phyloP scores from a whole-genome alignment of 23 tunicate species.

The Ciona savignyi region DNA sequence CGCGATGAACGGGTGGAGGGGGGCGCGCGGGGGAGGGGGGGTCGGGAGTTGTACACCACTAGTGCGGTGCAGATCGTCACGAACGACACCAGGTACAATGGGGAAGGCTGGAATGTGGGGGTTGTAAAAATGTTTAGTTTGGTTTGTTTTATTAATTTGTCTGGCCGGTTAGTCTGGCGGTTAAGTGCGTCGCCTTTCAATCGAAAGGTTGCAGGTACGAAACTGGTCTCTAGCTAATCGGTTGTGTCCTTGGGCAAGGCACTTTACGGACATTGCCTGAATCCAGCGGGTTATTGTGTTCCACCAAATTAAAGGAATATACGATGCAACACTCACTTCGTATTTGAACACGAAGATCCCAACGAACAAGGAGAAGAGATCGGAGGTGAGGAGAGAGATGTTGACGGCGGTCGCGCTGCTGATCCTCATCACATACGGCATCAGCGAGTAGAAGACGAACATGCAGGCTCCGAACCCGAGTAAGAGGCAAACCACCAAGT shows the following conservation, averaged over 20 bases:
- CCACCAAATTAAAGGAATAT: background rate
- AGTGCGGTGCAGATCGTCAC: constrained; percentile 54
- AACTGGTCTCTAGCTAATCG: background rate
- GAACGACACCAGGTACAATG: constrained; percentile 75
- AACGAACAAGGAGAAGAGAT: constrained; percentile 69
- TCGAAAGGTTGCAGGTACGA: background rate
- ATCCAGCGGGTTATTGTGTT: no score
- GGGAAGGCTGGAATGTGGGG: constrained; percentile 45
- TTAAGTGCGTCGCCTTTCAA: background rate
- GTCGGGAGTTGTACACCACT: constrained; percentile 63
- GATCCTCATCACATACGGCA: constrained; percentile 75
- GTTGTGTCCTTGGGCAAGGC: no score
- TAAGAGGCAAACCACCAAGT: constrained; percentile 17
- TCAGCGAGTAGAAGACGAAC: constrained; percentile 55
- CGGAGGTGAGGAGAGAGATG: constrained; percentile 81
- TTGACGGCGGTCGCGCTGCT: constrained; percentile 88
- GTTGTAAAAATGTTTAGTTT: background rate
- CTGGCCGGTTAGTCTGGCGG: background rate
- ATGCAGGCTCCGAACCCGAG: constrained; percentile 58
- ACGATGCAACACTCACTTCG: constrained; percentile 27
- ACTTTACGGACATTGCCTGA: no score
- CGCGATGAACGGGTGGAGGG: background rate
- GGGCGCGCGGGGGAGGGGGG: constrained; percentile 25
- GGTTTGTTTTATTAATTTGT: background rate
- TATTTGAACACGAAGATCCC: constrained; percentile 64